phyloP scores from a whole-genome alignment of 2,113 vertebrate species.

The Hystrix cristata region DNA sequence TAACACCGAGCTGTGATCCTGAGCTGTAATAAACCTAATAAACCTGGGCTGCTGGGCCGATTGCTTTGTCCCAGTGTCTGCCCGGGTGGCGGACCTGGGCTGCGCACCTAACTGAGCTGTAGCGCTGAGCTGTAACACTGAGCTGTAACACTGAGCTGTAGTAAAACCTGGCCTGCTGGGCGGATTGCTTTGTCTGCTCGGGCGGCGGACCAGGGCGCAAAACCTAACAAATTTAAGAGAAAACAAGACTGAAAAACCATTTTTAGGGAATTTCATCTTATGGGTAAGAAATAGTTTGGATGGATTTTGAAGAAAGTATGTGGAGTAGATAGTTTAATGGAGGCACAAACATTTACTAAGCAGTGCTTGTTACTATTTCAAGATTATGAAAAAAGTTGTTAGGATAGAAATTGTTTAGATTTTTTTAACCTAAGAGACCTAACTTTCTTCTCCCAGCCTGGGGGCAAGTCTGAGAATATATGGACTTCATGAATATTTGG shows the following conservation, averaged over 20 bases:
- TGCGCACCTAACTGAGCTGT: too few relatives aligned
- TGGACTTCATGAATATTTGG: background rate
- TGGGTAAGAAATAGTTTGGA: background rate
- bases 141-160: too few relatives aligned
- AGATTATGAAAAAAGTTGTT: background rate
- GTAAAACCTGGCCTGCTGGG: too few relatives aligned
- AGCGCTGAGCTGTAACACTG: too few relatives aligned
- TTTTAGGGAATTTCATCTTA: background rate
- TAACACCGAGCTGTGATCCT: too few relatives aligned
- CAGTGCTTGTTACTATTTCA: background rate
- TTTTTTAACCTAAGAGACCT: background rate
- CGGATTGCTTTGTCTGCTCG: too few relatives aligned
- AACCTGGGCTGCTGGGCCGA: too few relatives aligned
- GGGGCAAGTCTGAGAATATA: constrained; percentile 1
- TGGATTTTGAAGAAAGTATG: constrained; percentile 26
- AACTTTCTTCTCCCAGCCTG: background rate
- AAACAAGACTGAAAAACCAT: background rate
- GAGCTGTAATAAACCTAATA: too few relatives aligned
- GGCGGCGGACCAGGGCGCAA: too few relatives aligned
- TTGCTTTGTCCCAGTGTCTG: too few relatives aligned
- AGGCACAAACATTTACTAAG: background rate
- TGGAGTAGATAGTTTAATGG: background rate
- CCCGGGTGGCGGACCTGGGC: too few relatives aligned
- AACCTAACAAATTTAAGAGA: background rate
- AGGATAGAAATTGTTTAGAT: background rate